phyloP scores from a whole-genome alignment of 2,888 invertebrate species.

The Chrysolina haemoptera region DNA sequence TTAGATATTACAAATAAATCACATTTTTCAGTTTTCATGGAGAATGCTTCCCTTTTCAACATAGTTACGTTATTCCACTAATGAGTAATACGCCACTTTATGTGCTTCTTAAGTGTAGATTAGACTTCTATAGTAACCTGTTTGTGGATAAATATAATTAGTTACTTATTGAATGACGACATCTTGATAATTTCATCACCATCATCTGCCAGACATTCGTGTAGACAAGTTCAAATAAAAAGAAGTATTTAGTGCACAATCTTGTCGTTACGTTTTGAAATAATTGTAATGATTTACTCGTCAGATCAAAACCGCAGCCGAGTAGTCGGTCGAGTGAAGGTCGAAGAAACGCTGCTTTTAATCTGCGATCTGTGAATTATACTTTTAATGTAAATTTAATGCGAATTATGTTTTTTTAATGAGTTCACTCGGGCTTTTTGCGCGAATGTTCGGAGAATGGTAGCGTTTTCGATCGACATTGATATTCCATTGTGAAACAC shows the following conservation, averaged over 20 bases:
- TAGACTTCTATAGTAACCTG: too few relatives aligned
- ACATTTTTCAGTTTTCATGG: too few relatives aligned
- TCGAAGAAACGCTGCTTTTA: constrained; percentile 12
- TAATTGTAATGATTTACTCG: constrained; percentile 1
- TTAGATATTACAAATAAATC: too few relatives aligned
- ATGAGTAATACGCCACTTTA: too few relatives aligned
- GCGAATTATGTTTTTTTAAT: constrained; percentile 20
- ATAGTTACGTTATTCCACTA: too few relatives aligned
- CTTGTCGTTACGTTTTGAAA: background rate
- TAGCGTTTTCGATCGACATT: constrained; percentile 9
- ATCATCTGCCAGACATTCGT: background rate
- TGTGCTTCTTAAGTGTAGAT: too few relatives aligned
- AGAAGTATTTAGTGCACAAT: background rate
- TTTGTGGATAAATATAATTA: too few relatives aligned
- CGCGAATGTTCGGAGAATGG: constrained; percentile 11
- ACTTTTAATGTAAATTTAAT: constrained; percentile 21
- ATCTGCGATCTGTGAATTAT: constrained; percentile 18
- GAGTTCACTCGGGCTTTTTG: background rate
- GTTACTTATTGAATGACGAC: too few relatives aligned
- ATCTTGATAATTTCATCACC: too few relatives aligned
- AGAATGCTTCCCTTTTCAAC: too few relatives aligned
- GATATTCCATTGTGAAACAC: constrained; percentile 18
- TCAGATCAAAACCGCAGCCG: constrained; percentile 9
- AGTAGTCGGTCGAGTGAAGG: background rate
- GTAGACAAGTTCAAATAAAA: background rate